Evolutionary conservation across 2,888 invertebrate species (phyloP).

Genomic region (Xylocampa areola): DNA sequence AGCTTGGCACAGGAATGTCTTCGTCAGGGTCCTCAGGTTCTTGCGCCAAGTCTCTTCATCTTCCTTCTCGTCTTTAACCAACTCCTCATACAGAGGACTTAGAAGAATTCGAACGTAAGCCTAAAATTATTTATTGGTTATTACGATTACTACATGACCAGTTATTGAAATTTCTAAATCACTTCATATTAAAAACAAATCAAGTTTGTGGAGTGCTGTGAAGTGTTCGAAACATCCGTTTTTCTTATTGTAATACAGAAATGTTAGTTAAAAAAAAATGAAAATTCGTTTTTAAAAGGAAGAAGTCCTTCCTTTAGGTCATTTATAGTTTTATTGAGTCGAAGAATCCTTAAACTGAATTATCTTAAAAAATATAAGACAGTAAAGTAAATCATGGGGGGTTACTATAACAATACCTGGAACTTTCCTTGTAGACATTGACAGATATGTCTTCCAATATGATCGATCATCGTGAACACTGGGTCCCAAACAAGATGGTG

Average conservation of each 20-base stretch:
- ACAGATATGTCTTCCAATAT: constrained; percentile 93
- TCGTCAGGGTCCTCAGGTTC: constrained; percentile 92
- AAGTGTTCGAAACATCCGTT: no score
- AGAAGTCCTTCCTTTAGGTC: no score
- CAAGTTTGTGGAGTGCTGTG: no score
- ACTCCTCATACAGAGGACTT: constrained; percentile 92
- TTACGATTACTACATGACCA: no score
- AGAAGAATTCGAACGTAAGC: constrained; percentile 92
- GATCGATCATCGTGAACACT: constrained; percentile 95
- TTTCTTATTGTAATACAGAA: no score
- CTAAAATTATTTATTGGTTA: constrained; percentile 78
- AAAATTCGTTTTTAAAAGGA: no score
- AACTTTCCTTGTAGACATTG: constrained; percentile 92
- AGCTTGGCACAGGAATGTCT: constrained; percentile 93
- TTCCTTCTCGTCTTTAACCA: constrained; percentile 83
- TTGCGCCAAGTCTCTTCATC: constrained; percentile 92
- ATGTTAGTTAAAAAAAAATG: no score
- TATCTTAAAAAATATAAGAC: no score
- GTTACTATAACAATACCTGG: constrained; percentile 89
- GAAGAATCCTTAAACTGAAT: no score
- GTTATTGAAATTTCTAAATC: no score
- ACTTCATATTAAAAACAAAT: no score
- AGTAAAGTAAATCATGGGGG: background rate
- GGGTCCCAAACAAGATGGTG: constrained; percentile 95
- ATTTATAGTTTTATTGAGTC: no score